phyloP scores from a whole-genome alignment of 1,140 invertebrate species.

The Bombus soroeensis region DNA sequence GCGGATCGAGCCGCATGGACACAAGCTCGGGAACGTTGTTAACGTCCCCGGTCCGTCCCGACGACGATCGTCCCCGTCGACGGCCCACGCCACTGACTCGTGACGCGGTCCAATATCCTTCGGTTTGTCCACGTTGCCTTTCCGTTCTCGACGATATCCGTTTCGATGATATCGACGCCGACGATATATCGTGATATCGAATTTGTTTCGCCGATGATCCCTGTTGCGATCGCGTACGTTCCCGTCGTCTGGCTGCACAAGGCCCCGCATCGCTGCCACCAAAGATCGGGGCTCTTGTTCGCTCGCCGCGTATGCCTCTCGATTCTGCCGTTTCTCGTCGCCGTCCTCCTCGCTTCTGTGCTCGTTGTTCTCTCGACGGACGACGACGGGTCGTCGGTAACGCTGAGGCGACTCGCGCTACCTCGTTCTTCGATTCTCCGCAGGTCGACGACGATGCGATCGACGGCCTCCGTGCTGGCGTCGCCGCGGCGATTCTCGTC shows the following conservation, averaged over 20 bases:
- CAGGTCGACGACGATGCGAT: no score
- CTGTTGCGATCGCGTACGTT: constrained; percentile 65
- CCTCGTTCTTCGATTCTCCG: no score
- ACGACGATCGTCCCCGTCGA: constrained; percentile 62
- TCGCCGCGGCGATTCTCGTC: background rate
- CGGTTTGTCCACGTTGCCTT: background rate
- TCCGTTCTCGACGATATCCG: background rate
- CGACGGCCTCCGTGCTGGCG: no score
- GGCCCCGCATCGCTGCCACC: constrained; percentile 78
- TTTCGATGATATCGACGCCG: background rate
- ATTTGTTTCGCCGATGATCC: constrained; percentile 50
- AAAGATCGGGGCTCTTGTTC: constrained; percentile 67
- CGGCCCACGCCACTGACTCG: constrained; percentile 27
- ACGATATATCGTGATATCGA: constrained; percentile 1
- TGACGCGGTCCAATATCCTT: constrained; percentile 20
- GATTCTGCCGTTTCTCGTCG: background rate
- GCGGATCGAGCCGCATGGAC: constrained; percentile 78
- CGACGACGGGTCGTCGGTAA: no score
- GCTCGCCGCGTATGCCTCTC: constrained; percentile 52
- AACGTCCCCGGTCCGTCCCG: constrained; percentile 72
- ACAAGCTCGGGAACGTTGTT: constrained; percentile 70
- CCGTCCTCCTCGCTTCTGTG: background rate
- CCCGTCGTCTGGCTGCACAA: constrained; percentile 66
- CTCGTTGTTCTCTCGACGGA: background rate
- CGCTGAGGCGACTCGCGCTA: background rate